Conservation (phyloP, 2,113 vertebrate genomes). For the Oreotragus oreotragus region DNA sequence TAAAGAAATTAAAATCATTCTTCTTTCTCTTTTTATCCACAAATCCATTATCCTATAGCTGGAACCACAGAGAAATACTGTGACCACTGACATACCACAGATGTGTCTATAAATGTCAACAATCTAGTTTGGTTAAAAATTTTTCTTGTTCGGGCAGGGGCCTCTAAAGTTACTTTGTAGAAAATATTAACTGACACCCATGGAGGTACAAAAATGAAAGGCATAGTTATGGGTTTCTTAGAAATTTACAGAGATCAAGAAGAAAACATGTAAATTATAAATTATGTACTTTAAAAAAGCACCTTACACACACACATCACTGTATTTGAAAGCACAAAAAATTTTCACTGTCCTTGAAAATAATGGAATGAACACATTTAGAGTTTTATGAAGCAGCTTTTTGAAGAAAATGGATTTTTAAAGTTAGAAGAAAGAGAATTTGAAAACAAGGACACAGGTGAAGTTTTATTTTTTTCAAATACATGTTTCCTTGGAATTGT, state of each 20-base stretch:
- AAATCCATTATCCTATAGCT: neutral
- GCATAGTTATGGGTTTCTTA: neutral
- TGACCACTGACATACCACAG: neutral
- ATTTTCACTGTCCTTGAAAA: neutral
- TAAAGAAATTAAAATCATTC: constrained; percentile 32
- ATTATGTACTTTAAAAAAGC: neutral
- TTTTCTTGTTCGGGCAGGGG: neutral
- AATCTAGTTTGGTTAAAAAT: neutral
- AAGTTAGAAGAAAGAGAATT: neutral
- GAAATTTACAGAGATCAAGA: neutral
- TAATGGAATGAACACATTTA: neutral
- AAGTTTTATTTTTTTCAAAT: neutral
- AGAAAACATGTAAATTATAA: neutral
- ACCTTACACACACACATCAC: neutral
- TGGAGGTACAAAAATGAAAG: neutral
- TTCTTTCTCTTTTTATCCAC: neutral
- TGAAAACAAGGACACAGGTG: neutral
- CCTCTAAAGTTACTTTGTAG: neutral
- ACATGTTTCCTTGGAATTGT: neutral
- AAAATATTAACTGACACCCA: neutral
- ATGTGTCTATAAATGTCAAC: neutral
- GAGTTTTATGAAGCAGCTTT: constrained; percentile 7
- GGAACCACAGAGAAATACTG: neutral
- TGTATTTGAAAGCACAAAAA: neutral
- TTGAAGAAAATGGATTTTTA: constrained; percentile 6